These are phyloP conservation scores for Acrossocheilus wenchowensis DNA, from an alignment of 2,797 vertebrate species.

Conservation along the genomic window DNA sequence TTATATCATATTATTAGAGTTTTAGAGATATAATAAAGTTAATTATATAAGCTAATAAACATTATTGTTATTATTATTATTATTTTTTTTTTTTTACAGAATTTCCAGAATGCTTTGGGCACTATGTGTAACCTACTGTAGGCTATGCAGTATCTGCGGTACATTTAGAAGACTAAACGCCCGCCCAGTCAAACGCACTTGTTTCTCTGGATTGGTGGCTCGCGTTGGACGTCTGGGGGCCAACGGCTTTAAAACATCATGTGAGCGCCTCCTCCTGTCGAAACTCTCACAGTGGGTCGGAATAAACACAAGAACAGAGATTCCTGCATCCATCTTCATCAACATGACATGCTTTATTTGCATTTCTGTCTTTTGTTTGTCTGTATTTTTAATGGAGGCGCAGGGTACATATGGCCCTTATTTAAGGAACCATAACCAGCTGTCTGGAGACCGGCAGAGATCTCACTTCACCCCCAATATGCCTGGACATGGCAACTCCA, in stretches of 20 bases:
- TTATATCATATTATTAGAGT: too few relatives aligned
- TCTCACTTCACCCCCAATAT: slow-evolving; percentile 43
- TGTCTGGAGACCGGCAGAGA: slow-evolving; percentile 46
- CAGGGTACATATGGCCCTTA: slow-evolving; percentile 65
- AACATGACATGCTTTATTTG: slow-evolving; percentile 66
- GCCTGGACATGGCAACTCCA: slow-evolving; percentile 48
- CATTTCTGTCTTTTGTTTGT: slow-evolving; percentile 58
- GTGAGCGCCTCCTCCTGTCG: slow-evolving; percentile 13
- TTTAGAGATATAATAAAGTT: neutral
- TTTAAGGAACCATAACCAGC: slow-evolving; percentile 60
- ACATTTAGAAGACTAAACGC: neutral
- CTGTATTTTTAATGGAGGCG: slow-evolving; percentile 60
- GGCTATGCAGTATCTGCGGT: neutral
- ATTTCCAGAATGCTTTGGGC: neutral
- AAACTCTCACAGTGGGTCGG: slow-evolving; percentile 14
- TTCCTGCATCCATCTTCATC: neutral
- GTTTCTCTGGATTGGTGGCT: slow-evolving; percentile 51
- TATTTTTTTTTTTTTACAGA: too few relatives aligned
- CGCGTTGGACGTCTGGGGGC: neutral
- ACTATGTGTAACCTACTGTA: neutral
- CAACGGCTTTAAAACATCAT: slow-evolving; percentile 28
- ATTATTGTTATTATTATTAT: neutral
- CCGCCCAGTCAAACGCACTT: slow-evolving; percentile 33
- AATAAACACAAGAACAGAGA: slow-evolving; percentile 10
- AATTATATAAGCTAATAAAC: neutral